Percentiles rank a stretch among this genome's conserved stretches.
Evolutionary conservation across 1,140 invertebrate species (phyloP).

Genomic region (Hycleus phaleratus): DNA sequence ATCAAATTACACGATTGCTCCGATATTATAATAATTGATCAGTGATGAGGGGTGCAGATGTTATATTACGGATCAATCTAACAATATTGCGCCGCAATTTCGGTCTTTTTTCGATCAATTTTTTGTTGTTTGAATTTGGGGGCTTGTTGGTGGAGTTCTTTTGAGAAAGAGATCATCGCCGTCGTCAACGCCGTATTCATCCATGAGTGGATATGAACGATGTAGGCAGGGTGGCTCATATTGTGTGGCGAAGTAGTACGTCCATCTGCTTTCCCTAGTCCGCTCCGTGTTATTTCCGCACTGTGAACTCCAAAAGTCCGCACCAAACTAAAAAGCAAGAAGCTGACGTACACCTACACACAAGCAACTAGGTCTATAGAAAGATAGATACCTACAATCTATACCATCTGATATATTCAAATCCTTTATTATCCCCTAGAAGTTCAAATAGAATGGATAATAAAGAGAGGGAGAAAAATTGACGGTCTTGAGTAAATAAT

Average conservation of each 20-base stretch:
- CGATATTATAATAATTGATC: slow-evolving; percentile 6
- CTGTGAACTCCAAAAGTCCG: slow-evolving; percentile 23
- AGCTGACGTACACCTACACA: slow-evolving; percentile 17
- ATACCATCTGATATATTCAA: too few species aligned
- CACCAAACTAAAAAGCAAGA: slow-evolving; percentile 25
- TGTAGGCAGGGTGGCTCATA: slow-evolving; percentile 12
- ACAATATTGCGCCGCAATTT: too few species aligned
- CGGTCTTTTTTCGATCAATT: too few species aligned
- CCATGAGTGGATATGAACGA: slow-evolving; percentile 25
- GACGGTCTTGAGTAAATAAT: too few species aligned
- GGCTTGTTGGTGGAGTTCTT: not conserved
- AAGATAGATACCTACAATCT: too few species aligned
- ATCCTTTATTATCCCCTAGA: too few species aligned
- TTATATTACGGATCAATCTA: not conserved
- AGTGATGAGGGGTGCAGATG: slow-evolving; percentile 2
- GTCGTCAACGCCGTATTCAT: slow-evolving; percentile 11
- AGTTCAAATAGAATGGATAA: too few species aligned
- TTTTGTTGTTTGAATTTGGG: too few species aligned
- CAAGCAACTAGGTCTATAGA: not conserved
- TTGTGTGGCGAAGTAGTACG: slow-evolving; percentile 18
- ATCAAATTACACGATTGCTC: slow-evolving; percentile 20
- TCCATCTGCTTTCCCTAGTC: slow-evolving; percentile 25
- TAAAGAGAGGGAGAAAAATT: too few species aligned
- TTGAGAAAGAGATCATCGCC: slow-evolving; percentile 14
- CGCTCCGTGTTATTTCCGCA: slow-evolving; percentile 22